Evolutionary conservation across 1,140 invertebrate species (phyloP).

Genomic region (Bombus breviceps): DNA sequence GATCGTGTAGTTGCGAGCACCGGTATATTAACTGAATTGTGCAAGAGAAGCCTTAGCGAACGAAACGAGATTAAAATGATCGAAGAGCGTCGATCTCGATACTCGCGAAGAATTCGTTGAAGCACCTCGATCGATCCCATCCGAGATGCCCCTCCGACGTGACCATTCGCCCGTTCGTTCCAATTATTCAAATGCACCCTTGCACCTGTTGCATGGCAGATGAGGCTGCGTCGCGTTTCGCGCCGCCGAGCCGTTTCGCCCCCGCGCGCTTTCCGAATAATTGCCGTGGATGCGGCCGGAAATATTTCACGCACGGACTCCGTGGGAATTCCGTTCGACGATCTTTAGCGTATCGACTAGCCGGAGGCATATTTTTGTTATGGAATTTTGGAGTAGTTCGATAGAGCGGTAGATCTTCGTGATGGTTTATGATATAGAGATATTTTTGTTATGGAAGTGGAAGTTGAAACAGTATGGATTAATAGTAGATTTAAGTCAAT

Average conservation of each 20-base stretch:
- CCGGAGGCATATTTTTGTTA: not conserved
- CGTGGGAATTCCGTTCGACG: conserved; percentile 16
- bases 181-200: conserved; percentile 79
- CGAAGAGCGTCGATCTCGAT: conserved; percentile 30
- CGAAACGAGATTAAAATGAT: not conserved
- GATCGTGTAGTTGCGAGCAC: not conserved
- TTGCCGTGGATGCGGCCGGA: not conserved
- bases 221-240: conserved; percentile 39
- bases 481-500: not conserved
- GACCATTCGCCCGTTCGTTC: conserved; percentile 69
- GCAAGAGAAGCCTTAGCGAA: too few relatives aligned
- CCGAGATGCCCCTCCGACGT: conserved; percentile 36
- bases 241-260: conserved; percentile 48
- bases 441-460: not conserved
- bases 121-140: conserved; percentile 41
- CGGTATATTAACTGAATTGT: not conserved
- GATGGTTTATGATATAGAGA: not conserved
- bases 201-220: conserved; percentile 77
- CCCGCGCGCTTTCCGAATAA: conserved; percentile 56
- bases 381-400: too few relatives aligned
- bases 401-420: too few relatives aligned
- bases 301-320: conserved; percentile 29
- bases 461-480: not conserved
- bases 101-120: too few relatives aligned
- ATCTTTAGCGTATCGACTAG: not conserved